Evolutionary conservation across 1,140 invertebrate species (phyloP), one percentile per base, ranked within the genome.

Genomic region (Linepithema humile): DNA sequence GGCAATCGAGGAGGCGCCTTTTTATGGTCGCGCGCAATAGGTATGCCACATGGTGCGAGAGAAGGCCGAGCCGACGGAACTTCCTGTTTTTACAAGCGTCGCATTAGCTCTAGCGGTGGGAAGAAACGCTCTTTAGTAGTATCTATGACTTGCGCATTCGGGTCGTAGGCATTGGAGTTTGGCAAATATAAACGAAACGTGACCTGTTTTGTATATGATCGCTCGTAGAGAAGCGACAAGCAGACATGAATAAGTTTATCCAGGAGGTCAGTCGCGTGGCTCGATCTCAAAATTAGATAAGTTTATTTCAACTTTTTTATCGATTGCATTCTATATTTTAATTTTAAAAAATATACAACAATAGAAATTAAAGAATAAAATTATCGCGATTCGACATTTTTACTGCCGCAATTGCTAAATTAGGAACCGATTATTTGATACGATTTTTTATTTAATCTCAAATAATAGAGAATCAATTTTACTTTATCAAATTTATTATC

Each of bases 1-100:
- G 17, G 23, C 23, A 48, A 69, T 80, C 23, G 23, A 77, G 43
- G 26, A 57, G 26, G 17, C 23, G n/a, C 5, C 2, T 70, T 80
- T 69, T 32, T 80, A 32, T 7, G 17, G 45, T 32, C 75, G 64
- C 75, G 72, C 55, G 45, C 45, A 64, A 80, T 70, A 80, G 23
- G n/a, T 9, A 15, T 29, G 7, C 43, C 7, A 17, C 15, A 53
- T 2, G 17, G 12, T 20, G 35, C 35, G 12, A 40, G 29, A n/a
- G 17, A 43, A 38, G 15, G 50, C 45, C 38, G 35, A 40, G 2
- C 7, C 43, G 15, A 4, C 26, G 7, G 38, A 20, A 80, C 64
- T 80, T 80, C 64, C 48, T 35, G 23, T 80, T 80, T 80, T n/a
- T 23, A 53, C 23, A 10, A 35, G 38, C 35, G 7, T 40, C 50